Evolutionary conservation across 2,888 invertebrate species (phyloP).

Genomic region (Abrostola tripartita): DNA sequence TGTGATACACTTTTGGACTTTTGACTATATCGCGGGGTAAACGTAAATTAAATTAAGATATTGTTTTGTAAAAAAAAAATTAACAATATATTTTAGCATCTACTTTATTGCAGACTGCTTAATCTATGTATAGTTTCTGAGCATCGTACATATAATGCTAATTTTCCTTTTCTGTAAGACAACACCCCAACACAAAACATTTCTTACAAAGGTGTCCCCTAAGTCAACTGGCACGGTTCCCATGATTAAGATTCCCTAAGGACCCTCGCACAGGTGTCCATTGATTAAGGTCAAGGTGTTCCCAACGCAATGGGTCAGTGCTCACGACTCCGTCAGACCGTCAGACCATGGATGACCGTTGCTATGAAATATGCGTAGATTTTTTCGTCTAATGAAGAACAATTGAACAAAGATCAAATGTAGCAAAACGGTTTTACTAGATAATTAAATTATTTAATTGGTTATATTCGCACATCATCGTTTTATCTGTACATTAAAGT

Average conservation of each 20-base stretch:
- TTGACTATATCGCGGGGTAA: constrained; percentile 17
- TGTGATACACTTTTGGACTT: constrained; percentile 23
- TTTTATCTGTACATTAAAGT: too few species aligned
- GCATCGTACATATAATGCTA: constrained; percentile 35
- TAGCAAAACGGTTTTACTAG: too few species aligned
- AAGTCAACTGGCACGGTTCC: constrained; percentile 69
- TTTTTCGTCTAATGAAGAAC: constrained; percentile 35
- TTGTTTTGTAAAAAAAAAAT: not conserved
- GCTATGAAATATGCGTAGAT: constrained; percentile 62
- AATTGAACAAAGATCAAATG: constrained; percentile 5
- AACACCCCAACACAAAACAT: too few species aligned
- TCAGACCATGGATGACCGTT: constrained; percentile 81
- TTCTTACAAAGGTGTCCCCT: constrained; percentile 50
- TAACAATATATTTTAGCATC: too few species aligned
- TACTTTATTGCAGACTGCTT: too few species aligned
- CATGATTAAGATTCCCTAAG: constrained; percentile 84
- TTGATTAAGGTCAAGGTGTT: constrained; percentile 85
- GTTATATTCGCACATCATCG: too few species aligned
- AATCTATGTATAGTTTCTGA: too few species aligned
- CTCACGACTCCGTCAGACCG: constrained; percentile 67
- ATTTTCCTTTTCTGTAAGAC: constrained; percentile 29
- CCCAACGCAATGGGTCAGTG: constrained; percentile 82
- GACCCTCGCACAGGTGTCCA: constrained; percentile 80
- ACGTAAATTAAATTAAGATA: not conserved
- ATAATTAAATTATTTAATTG: too few species aligned